Evolutionary conservation across 2,888 invertebrate genomes (phyloP).

Genomic region (Drosophila borealis): DNA sequence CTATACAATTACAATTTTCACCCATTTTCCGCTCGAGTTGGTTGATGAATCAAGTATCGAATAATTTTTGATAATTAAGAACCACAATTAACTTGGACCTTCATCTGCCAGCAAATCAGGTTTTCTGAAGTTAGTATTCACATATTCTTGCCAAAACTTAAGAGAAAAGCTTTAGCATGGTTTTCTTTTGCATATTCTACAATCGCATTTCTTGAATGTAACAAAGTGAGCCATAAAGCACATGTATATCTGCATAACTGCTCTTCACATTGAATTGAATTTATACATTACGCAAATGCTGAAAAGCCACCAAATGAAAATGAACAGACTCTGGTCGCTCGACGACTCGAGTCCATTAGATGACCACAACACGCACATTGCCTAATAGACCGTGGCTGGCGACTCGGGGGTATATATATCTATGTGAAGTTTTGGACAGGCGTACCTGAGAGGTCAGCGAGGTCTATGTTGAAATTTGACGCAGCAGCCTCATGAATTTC

Average conservation of each 20-base stretch:
- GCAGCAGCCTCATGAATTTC: conserved; percentile 70
- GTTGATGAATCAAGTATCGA: too few species aligned
- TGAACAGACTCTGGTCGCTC: conserved; percentile 45
- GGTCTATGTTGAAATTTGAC: conserved; percentile 33
- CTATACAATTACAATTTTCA: background rate
- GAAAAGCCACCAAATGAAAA: conserved; percentile 53
- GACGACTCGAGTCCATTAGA: conserved; percentile 37
- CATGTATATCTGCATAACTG: background rate
- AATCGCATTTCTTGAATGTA: background rate
- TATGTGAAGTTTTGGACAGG: conserved; percentile 9
- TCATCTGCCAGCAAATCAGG: too few species aligned
- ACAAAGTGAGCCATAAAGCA: background rate
- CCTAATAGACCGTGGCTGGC: conserved; percentile 26
- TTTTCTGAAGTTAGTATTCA: too few species aligned
- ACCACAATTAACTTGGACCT: too few species aligned
- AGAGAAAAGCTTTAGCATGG: too few species aligned
- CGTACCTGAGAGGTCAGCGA: conserved; percentile 37
- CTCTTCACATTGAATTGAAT: conserved; percentile 61
- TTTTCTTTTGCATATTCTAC: background rate
- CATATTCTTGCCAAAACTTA: too few species aligned
- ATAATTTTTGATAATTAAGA: too few species aligned
- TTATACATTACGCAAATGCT: conserved; percentile 62
- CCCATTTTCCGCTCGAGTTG: too few species aligned
- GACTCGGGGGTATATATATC: background rate
- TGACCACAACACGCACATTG: conserved; percentile 54